These are phyloP conservation scores for Aleiodes testaceus DNA, from an alignment of 2,888 invertebrate species.

Conservation along the genomic window DNA sequence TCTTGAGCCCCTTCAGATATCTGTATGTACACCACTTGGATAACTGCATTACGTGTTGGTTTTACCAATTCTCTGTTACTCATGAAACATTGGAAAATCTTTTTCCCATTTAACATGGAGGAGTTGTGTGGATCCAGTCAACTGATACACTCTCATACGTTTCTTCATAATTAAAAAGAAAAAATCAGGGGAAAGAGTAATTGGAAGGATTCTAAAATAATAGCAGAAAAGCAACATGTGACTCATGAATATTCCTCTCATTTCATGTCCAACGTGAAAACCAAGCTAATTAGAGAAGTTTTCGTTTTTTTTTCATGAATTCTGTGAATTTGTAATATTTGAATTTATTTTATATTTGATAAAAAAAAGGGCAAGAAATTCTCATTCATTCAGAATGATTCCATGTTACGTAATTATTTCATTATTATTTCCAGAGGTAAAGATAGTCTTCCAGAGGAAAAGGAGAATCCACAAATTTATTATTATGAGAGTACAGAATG, in stretches of 20 bases:
- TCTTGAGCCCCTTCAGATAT: conserved; percentile 37
- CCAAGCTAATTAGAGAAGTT: conserved; percentile 34
- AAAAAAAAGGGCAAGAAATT: no score
- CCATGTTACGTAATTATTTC: no score
- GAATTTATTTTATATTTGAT: no score
- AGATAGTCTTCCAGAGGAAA: no score
- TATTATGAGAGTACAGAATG: no score
- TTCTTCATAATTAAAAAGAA: not conserved
- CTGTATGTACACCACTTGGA: not conserved
- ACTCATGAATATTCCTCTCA: conserved; percentile 40
- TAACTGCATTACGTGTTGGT: conserved; percentile 41
- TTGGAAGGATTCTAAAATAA: conserved; percentile 25
- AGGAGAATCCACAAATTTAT: no score
- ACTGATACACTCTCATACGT: not conserved
- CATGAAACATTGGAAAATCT: not conserved
- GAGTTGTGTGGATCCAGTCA: not conserved
- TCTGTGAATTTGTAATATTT: not conserved
- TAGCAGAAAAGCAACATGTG: conserved; percentile 41
- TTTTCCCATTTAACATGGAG: not conserved
- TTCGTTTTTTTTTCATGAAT: conserved; percentile 14
- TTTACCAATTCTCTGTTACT: conserved; percentile 22
- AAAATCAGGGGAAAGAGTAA: conserved; percentile 15
- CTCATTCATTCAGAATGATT: no score
- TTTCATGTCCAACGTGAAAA: conserved; percentile 8
- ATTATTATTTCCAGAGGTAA: no score